Evolutionary conservation across 2,113 vertebrate species (phyloP).

Genomic region (Sialia sialis): DNA sequence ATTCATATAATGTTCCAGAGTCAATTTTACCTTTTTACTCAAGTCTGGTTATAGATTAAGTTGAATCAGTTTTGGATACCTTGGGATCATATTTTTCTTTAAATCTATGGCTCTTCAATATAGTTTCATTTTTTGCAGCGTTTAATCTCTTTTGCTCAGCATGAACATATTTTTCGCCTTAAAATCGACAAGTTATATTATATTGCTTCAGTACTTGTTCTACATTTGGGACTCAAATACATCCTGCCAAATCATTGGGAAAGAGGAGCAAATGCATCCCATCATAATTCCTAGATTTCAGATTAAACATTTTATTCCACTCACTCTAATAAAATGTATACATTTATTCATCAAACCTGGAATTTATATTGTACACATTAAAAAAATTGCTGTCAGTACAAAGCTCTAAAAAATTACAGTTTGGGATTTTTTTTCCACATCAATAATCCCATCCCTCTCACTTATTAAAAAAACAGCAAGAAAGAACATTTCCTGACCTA

Average conservation of each 20-base stretch:
- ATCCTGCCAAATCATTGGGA: not conserved
- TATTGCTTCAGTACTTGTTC: not conserved
- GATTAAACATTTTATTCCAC: not conserved
- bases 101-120: not conserved
- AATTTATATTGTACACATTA: not conserved
- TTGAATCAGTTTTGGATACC: not conserved
- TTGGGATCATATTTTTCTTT: not conserved
- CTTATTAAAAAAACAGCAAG: not conserved
- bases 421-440: not conserved
- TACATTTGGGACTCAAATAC: not conserved
- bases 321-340: not conserved
- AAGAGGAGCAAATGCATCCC: not conserved
- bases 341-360: not conserved
- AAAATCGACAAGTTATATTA: not conserved
- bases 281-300: not conserved
- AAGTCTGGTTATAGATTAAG: not conserved
- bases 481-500: not conserved
- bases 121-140: not conserved
- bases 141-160: slow-evolving; percentile 7
- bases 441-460: not conserved
- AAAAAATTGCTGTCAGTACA: not conserved
- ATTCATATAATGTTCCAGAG: not conserved
- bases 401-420: not conserved
- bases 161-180: not conserved
- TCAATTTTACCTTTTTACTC: not conserved